Conservation (phyloP, 2,797 vertebrate species). For the Catamblyrhynchus diadema region DNA sequence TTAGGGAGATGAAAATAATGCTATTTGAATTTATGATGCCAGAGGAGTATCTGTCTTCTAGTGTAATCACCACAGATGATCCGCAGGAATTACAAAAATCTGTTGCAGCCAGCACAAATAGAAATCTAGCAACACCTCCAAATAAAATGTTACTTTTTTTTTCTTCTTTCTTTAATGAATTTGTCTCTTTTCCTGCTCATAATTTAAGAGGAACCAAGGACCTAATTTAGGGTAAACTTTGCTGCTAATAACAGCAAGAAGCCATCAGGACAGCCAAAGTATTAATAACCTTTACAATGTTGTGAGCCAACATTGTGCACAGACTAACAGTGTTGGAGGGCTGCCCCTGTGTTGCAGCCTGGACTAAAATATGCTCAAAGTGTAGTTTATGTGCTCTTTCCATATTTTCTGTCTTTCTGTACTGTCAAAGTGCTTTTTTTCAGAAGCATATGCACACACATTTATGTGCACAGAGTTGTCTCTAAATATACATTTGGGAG, state of each 20-base stretch:
- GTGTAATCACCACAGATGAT: neutral
- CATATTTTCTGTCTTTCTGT: neutral
- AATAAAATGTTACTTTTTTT: neutral
- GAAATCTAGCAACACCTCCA: neutral
- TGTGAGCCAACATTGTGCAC: fast-evolving
- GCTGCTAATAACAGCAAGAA: neutral
- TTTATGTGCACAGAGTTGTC: neutral
- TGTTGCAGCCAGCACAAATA: neutral
- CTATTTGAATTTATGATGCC: neutral
- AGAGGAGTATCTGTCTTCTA: neutral
- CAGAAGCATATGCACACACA: neutral
- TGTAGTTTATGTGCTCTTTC: neutral
- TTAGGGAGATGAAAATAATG: neutral
- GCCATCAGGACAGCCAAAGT: neutral
- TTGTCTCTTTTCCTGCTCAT: neutral
- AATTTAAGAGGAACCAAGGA: neutral
- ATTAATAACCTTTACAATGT: neutral
- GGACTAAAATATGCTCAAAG: neutral
- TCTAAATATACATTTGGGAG: fast-evolving
- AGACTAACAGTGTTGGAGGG: too few relatives aligned
- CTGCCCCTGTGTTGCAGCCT: neutral
- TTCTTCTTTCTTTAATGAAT: neutral
- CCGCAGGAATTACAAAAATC: neutral
- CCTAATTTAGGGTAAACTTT: neutral
- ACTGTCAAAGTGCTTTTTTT: neutral